phyloP scores from a whole-genome alignment of 2,113 vertebrate species.

The Eonycteris spelaea region DNA sequence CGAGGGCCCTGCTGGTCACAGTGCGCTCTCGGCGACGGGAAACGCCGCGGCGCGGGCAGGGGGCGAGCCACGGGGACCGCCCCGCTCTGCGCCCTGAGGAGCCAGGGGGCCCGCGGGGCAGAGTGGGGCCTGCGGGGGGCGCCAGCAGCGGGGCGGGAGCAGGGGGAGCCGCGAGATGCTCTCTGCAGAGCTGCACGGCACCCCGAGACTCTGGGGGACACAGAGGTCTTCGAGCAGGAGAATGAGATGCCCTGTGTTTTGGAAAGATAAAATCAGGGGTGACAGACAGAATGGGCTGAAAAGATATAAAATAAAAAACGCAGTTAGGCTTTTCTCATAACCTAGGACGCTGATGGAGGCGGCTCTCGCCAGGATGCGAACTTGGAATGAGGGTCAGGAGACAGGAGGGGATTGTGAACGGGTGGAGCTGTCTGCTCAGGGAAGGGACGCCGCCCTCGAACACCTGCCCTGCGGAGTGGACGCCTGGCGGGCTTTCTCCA shows the following conservation, averaged over 20 bases:
- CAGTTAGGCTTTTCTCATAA: background rate
- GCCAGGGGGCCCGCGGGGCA: background rate
- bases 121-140: background rate
- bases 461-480: background rate
- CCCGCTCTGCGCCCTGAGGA: background rate
- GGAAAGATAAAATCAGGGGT: background rate
- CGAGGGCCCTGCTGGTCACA: too few relatives aligned
- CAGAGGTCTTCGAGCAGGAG: background rate
- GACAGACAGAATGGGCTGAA: background rate
- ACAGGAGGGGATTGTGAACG: background rate
- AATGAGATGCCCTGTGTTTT: background rate
- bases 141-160: too few relatives aligned
- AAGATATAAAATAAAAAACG: background rate
- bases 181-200: background rate
- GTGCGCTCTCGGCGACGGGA: background rate
- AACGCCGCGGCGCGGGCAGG: background rate
- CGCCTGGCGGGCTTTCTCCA: background rate
- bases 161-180: too few relatives aligned
- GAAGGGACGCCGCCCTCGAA: background rate
- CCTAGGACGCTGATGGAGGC: background rate
- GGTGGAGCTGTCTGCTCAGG: background rate
- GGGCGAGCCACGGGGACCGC: too few relatives aligned
- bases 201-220: background rate
- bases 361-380: background rate
- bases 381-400: background rate